These are phyloP conservation scores for Ia io DNA, from an alignment of 2,113 vertebrate genomes.

Conservation along the genomic window DNA sequence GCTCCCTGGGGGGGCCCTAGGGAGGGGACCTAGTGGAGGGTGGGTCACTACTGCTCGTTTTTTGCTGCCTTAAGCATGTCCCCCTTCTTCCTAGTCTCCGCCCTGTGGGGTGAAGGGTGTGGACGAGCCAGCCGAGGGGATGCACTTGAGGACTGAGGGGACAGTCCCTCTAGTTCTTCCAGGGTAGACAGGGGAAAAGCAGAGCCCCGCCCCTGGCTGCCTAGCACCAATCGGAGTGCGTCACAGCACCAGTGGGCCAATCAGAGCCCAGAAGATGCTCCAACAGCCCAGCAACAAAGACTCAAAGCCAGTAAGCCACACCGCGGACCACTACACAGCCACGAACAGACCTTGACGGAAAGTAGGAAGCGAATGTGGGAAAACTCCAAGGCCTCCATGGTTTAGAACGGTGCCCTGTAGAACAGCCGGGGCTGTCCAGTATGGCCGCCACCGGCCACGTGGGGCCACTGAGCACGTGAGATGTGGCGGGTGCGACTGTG, in stretches of 20 bases:
- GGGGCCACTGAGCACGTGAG: background rate
- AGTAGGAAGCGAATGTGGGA: background rate
- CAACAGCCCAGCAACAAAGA: background rate
- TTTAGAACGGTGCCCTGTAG: background rate
- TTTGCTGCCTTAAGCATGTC: background rate
- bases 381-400: background rate
- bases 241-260: background rate
- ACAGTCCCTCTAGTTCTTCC: background rate
- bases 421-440: background rate
- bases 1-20: background rate
- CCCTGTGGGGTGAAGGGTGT: background rate
- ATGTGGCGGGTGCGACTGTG: background rate
- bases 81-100: background rate
- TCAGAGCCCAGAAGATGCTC: background rate
- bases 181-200: background rate
- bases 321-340: background rate
- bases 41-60: background rate
- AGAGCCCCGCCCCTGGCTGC: background rate
- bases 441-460: background rate
- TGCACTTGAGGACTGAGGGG: background rate
- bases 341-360: background rate
- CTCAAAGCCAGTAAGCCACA: background rate
- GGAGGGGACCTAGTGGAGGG: background rate
- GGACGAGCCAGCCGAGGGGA: background rate
- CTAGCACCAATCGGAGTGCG: conserved; percentile 19